Base-by-base conservation (phyloP, 1,140 invertebrate species). In the Zaprionus gabonicus region DNA sequence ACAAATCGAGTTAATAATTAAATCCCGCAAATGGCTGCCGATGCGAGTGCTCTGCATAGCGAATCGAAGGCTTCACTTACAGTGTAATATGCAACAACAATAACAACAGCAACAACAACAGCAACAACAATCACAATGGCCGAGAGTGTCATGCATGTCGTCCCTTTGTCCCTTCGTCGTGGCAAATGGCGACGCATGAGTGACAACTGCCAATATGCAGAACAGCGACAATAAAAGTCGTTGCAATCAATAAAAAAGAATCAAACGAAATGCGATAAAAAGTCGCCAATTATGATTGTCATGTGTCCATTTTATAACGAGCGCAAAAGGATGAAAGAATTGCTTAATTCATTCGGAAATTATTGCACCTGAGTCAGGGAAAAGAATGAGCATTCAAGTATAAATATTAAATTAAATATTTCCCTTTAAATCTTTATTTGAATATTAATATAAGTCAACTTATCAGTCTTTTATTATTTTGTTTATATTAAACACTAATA, bases 121-220 rank as follows among this genome's bases (percentile, higher is more conserved):
- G 27, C 59, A 36, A 51, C 44, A 4, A 27, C 55, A 51, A 53
- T n/a, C 64, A 62, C 66, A 72, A 60, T 31, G 17, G 13, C 13
- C 15, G 49, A 31, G 58, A 44, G 13, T 68, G 41, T 51, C 41
- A 46, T 12, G 23, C 38, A 4, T 27, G 44, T 55, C 58, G 31
- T 49, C 53, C 53, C n/a, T 12, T 56, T 44, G 9, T 28, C 25
- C 23, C 38, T 10, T 7, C 7, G 51, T 58, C 28, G 65, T 51
- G 73, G 46, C 28, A 15, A 58, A 58, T 58, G 12, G 62, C 41
- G 66, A 74, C 66, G 78, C 74, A 56, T 81, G 67, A 81, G 78
- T 78, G 81, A 83, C 83, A 88, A 71, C 67, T 76, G 80, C 75
- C 80, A 78, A 81, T 80, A 70, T 78, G 80, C 67, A 80, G 69